Evolutionary conservation across 2,113 vertebrate species (phyloP), one percentile per base, ranked within the genome.

Genomic region (Gobius niger): DNA sequence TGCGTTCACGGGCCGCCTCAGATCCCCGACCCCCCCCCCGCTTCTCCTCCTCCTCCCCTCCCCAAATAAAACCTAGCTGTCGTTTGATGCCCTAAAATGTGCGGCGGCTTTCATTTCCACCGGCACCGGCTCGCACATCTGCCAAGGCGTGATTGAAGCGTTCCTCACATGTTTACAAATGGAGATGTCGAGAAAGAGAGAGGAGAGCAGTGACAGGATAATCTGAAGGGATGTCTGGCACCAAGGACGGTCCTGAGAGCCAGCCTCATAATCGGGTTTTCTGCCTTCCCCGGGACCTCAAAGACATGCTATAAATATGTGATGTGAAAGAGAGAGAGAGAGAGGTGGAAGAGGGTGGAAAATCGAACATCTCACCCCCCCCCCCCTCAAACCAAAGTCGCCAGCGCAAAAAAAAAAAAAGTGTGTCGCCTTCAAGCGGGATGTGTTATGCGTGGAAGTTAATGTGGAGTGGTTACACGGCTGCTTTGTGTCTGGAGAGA

Each of bases 81-180:
- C 62, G 52, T 80, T 75, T 67, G 78, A 72, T 70, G 44, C 41
- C 41, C 24, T 40, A 18, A 59, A 71, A 74, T 47, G 56, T 60
- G 46, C 18, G 7, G 8, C 51, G 74, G 73, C 57, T 72, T 78
- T 34, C 24, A 34, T 34, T 34, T 34, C 24, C 24, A 34, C 24
- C 24, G 24, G 24, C 24, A 34, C 24, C 24, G 24, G 24, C 24
- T 34, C 24, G 24, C 24, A 75, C 73, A 84, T 88, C 76, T 78
- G 71, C 63, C 75, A 76, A 46, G 18, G 15, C 69, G 80, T 83
- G 78, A 78, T 68, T 83, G 86, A 92, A 92, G 93, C 91, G 77
- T 90, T 90, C 52, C 91, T 95, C 92, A 94, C 72, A 84, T 81
- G 76, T 95, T 94, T 96, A 93, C 93, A 95, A 96, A 97, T 96